Evolutionary conservation across 1,140 invertebrate species (phyloP).

Genomic region (Steinernema feltiae): DNA sequence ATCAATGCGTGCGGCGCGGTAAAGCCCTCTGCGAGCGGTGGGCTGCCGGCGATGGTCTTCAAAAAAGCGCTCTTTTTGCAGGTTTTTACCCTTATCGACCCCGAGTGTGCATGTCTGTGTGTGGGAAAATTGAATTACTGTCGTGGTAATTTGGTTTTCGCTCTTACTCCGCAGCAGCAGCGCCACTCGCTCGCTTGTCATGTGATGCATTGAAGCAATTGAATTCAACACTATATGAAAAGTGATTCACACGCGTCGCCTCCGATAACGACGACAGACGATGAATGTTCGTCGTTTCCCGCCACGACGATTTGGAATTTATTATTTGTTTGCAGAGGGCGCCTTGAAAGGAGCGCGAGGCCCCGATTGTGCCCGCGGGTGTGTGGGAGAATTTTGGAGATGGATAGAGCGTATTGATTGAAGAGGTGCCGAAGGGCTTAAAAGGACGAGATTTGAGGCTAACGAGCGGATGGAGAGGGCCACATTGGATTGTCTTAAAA

Average conservation of each 20-base stretch:
- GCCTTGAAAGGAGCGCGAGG: background rate
- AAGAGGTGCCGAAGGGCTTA: background rate
- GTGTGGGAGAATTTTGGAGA: background rate
- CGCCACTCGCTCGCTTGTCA: too few species aligned
- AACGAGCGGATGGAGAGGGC: too few species aligned
- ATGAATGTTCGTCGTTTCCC: background rate
- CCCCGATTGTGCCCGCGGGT: too few species aligned
- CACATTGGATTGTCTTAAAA: too few species aligned
- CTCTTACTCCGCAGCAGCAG: too few species aligned
- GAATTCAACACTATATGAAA: too few species aligned
- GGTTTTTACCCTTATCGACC: background rate
- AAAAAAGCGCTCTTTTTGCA: background rate
- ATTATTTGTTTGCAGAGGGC: background rate
- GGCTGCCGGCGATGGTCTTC: too few species aligned
- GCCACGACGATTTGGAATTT: slow-evolving; percentile 9
- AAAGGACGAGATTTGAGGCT: too few species aligned
- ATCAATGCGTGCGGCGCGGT: slow-evolving; percentile 4
- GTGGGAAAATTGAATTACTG: too few species aligned
- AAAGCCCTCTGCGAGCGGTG: background rate
- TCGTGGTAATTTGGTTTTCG: too few species aligned
- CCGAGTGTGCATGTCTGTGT: background rate
- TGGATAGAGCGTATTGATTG: background rate
- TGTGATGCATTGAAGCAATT: too few species aligned
- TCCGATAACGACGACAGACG: background rate
- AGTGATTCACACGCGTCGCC: background rate